A percentile compares a stretch with the other conserved stretches of the same genome.
These are phyloP conservation scores for Caenorhabditis briggsae DNA, from an alignment of 1,140 invertebrate species.

Conservation along the genomic window DNA sequence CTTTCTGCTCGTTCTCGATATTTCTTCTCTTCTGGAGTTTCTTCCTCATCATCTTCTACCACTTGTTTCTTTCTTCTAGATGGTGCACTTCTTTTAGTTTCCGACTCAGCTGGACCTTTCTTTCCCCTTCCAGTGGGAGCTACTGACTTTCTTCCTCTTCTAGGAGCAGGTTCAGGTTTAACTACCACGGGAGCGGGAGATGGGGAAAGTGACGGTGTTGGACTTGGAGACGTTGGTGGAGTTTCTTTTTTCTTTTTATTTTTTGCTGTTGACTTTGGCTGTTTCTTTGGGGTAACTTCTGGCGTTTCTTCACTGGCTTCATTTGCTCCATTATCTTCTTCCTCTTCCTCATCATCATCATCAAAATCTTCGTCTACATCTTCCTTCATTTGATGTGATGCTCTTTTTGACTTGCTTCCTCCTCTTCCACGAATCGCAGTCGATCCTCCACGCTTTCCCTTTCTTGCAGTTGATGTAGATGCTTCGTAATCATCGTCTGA, in stretches of 20 bases:
- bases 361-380: constrained; percentile 26
- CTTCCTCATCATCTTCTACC: neutral
- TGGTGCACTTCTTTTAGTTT: neutral
- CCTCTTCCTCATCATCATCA: constrained; percentile 13
- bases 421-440: neutral
- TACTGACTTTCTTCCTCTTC: neutral
- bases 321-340: neutral
- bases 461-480: neutral
- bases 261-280: neutral
- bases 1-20: constrained; percentile 20
- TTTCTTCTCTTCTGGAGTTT: constrained; percentile 42
- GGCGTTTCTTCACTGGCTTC: neutral
- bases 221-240: neutral
- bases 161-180: neutral
- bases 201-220: constrained; percentile 5
- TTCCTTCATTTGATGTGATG: neutral
- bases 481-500: constrained; percentile 12
- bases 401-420: constrained; percentile 9
- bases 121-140: neutral
- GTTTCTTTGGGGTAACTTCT: neutral
- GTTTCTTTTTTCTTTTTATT: constrained; percentile 29
- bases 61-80: neutral
- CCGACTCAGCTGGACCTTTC: neutral
- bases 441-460: neutral
- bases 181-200: neutral